Base-by-base conservation (phyloP, 64 coral and sea anemone genomes). In the Trachythela sp. region DNA sequence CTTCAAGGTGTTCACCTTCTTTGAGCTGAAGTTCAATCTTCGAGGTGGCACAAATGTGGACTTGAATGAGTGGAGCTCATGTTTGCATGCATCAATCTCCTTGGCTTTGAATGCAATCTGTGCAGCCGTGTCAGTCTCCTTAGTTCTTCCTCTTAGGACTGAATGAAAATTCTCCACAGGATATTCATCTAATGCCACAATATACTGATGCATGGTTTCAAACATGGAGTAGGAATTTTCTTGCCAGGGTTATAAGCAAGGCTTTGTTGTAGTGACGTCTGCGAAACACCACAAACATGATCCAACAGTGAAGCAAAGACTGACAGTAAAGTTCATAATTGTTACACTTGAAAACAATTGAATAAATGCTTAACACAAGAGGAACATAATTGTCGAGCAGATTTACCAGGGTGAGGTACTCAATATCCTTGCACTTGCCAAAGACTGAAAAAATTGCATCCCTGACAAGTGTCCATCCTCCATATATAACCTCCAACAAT, bases 401-500 rank as follows among this genome's bases (percentile, higher is more conserved):
- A n/a, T n/a, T n/a, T n/a, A n/a, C n/a, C n/a, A n/a, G n/a, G n/a
- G n/a, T n/a, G n/a, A n/a, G n/a, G n/a, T n/a, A n/a, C n/a, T n/a
- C n/a, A n/a, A n/a, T n/a, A n/a, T 90, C 77, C 77, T 90, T 90
- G 13, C 77, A 90, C 8, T 32, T 83, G 18, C 24, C 24, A 22
- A 90, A 90, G 17, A 90, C 88, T 80, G 88, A 26, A 9, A 84
- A 48, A n/a, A 90, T 60, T 5, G 83, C 51, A 30, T 11, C 27
- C 9, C 77, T 2, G 17, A 90, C 10, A n/a, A 84, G 76, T 84
- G 76, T 84, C 88, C 88, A 90, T 2, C 88, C 88, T 24, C 76
- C 77, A 90, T 84, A 90, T 29, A 83, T 83, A 1, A 84, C 20
- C 20, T 67, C 88, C 2, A 90, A 9, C 33, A 90, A 29, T 48